Evolutionary conservation across 2,113 vertebrate genomes (phyloP), one percentile per base, ranked within the genome.

Genomic region (Mormyrus iriodes): DNA sequence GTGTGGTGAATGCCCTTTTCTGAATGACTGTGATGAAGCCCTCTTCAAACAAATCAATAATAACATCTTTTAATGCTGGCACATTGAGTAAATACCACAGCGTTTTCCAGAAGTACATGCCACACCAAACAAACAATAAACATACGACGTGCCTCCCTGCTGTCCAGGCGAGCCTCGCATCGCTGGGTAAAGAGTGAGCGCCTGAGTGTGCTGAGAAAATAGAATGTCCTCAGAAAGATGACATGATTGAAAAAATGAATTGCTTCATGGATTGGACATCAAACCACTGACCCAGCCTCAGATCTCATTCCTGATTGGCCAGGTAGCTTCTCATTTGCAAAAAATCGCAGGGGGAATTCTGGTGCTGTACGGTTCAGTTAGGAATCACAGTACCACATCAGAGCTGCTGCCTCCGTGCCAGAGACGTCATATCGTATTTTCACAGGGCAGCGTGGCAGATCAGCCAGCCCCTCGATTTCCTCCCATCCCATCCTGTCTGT

Each of bases 21-120:
- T 88, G 58, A 88, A 90, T 79, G 84, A 69, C 42, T 69, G 87
- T 85, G 89, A 86, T 89, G 31, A 89, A 87, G 65, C 55, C 51
- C 88, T n/a, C 61, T 86, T 73, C 73, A 24, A 85, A 92, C 90
- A 91, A 89, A 92, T 91, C 86, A 89, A 89, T 91, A 91, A 91
- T 90, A 91, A 91, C 58, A 88, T 89, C 82, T 89, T 89, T 87
- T 65, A 88, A 86, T 58, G 49, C 35, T 19, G 52, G 49, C n/a
- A 42, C 58, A 89, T 65, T 44, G 46, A 89, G 19, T 69, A 85
- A 91, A 88, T 89, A 89, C 86, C 51, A 52, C 83, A 90, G 65
- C 55, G 48, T 86, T 88, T 27, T 88, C 55, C 55, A 73, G 92
- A 85, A 91, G 90, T 91, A 90, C 88, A 92, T 85, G 90, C 83